Base-by-base conservation (phyloP, 1,140 invertebrate species). In the Drosophila nigromelanica region DNA sequence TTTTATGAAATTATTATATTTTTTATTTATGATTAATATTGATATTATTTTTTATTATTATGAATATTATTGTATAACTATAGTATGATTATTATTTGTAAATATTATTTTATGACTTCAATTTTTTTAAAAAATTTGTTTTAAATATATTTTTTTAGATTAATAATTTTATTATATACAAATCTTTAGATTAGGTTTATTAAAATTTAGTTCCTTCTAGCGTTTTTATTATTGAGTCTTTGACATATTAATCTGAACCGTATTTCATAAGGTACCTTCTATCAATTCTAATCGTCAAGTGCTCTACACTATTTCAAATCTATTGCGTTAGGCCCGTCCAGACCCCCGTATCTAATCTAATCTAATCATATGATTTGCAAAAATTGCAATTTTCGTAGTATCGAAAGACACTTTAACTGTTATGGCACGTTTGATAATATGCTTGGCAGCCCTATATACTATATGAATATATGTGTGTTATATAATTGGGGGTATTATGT, bases 291-390 rank as follows among this genome's bases (percentile, higher is more conserved):
- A 50, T 33, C 47, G 11, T 6, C 15, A 11, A 35, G 14, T 33
- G 50, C 14, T 50, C 24, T 6, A 15, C 50, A 11, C 54, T 56
- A 43, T 59, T 15, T 33, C 14, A 42, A 52, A 15, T 0, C 4
- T 35, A 30, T 63, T 68, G 47, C 47, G 45, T 0, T 60, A 68
- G 64, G 64, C 40, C 24, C 33, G 33, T 10, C 33, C 33, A 10
- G 33, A 8, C 33, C 33, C 7, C 21, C 21, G 2, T 24, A 24
- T 24, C 45, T 37, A 35, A 69, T 62, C 66, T 5, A 33, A 52
- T 52, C 35, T 50, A 15, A 52, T 52, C 10, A 12, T 14, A 3
- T 33, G 48, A 51, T 51, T 10, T 40, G 18, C 43, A 5, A 40
- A 42, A 43, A 45, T 35, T 6, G 8, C 33, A 35, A 52, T 64